Conservation (phyloP, 2,888 invertebrate species). For the Tanypteryx hageni region DNA sequence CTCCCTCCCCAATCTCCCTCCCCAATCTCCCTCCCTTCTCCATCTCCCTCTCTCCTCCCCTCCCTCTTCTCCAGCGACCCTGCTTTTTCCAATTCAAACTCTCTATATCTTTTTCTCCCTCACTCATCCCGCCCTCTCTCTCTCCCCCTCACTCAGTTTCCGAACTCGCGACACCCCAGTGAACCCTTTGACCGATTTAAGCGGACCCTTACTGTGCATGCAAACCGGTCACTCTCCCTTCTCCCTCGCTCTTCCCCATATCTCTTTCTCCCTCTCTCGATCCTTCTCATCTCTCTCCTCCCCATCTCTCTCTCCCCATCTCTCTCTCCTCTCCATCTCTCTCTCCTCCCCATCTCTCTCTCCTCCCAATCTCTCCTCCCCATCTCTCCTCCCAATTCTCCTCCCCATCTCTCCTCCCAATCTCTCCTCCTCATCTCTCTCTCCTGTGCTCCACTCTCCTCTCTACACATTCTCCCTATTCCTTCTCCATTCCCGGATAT, state of each 20-base stretch:
- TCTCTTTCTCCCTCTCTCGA: neutral
- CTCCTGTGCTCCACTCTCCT: neutral
- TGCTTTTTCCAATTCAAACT: neutral
- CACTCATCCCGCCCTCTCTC: neutral
- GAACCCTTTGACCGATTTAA: conserved; percentile 1
- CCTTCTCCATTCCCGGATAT: conserved; percentile 2
- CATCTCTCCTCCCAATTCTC: too few relatives aligned
- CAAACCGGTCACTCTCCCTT: neutral
- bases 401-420: neutral
- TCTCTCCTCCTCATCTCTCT: neutral
- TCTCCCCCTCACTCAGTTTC: neutral
- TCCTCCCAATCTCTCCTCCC: neutral
- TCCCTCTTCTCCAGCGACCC: neutral
- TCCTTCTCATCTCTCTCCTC: neutral
- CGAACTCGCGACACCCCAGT: conserved; percentile 13
- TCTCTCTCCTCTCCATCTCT: neutral
- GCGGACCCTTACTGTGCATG: neutral
- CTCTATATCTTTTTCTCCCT: neutral
- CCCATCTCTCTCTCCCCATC: neutral
- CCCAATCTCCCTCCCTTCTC: neutral
- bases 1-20: neutral
- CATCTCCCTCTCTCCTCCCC: neutral
- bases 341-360: neutral
- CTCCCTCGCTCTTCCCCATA: neutral
- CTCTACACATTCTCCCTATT: neutral